Conservation (phyloP, 2,888 invertebrate species). For the Napeogenes sylphis region DNA sequence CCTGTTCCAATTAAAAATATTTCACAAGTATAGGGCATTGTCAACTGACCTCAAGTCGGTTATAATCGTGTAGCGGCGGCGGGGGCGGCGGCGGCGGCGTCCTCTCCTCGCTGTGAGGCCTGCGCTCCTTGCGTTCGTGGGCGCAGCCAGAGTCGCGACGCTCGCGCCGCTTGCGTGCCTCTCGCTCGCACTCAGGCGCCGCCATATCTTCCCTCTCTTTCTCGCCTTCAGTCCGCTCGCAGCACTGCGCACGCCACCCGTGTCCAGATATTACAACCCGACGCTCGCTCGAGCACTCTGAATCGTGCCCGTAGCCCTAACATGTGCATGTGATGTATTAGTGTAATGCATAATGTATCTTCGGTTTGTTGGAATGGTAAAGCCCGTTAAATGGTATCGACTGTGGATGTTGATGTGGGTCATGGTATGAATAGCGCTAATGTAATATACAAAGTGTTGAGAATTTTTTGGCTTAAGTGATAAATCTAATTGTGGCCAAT, state of each 20-base stretch:
- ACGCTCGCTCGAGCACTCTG: slow-evolving; percentile 69
- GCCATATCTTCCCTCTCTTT: slow-evolving; percentile 72
- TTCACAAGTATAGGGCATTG: not conserved
- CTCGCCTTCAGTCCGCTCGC: slow-evolving; percentile 56
- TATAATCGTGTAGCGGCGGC: slow-evolving; percentile 67
- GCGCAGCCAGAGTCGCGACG: slow-evolving; percentile 77
- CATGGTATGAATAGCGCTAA: slow-evolving; percentile 30
- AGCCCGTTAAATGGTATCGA: slow-evolving; percentile 44
- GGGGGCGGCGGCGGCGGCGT: slow-evolving; percentile 64
- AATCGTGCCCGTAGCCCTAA: slow-evolving; percentile 73
- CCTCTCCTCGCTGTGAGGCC: slow-evolving; percentile 72
- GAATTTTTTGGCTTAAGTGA: slow-evolving; percentile 31
- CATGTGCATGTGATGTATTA: slow-evolving; percentile 51
- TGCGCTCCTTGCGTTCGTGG: slow-evolving; percentile 69
- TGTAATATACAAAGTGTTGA: slow-evolving; percentile 29
- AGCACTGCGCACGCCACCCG: slow-evolving; percentile 75
- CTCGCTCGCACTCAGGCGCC: slow-evolving; percentile 75
- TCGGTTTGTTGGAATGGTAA: slow-evolving; percentile 25
- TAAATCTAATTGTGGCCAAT: slow-evolving; percentile 33
- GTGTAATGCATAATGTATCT: slow-evolving; percentile 45
- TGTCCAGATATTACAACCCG: slow-evolving; percentile 69
- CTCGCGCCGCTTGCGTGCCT: slow-evolving; percentile 80
- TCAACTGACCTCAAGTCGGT: slow-evolving; percentile 60
- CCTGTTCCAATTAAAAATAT: no score
- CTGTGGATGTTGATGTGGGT: slow-evolving; percentile 41